These are phyloP conservation scores for Cnemophilus loriae DNA, from an alignment of 2,113 vertebrate species.

Conservation along the genomic window DNA sequence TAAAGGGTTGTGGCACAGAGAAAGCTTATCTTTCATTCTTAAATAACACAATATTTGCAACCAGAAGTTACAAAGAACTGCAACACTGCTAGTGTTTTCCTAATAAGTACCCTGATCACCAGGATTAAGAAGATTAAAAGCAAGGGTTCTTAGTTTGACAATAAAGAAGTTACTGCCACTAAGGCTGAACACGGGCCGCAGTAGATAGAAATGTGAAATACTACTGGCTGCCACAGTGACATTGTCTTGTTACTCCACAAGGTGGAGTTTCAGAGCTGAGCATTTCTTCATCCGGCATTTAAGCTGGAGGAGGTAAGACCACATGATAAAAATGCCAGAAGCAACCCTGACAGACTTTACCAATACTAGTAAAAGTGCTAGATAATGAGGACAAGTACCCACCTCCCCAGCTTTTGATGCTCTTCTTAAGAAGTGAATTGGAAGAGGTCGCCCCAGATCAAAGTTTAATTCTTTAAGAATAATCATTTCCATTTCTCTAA, in stretches of 20 bases:
- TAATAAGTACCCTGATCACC: neutral
- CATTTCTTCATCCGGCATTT: neutral
- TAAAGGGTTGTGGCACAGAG: neutral
- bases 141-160: neutral
- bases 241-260: neutral
- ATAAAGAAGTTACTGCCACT: neutral
- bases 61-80: neutral
- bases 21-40: neutral
- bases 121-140: neutral
- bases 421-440: constrained; percentile 89
- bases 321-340: neutral
- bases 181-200: neutral
- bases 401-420: constrained; percentile 90
- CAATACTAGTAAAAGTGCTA: neutral
- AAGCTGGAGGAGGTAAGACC: neutral
- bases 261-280: neutral
- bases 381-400: neutral
- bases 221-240: neutral
- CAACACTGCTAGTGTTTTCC: neutral
- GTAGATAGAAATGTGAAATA: rapidly evolving
- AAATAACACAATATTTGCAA: neutral
- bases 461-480: constrained; percentile 83
- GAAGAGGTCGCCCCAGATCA: constrained; percentile 86
- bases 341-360: neutral
- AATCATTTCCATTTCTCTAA: constrained; percentile 86